phyloP scores from a whole-genome alignment of 2,797 vertebrate genomes.

The Aotus griseimembra region DNA sequence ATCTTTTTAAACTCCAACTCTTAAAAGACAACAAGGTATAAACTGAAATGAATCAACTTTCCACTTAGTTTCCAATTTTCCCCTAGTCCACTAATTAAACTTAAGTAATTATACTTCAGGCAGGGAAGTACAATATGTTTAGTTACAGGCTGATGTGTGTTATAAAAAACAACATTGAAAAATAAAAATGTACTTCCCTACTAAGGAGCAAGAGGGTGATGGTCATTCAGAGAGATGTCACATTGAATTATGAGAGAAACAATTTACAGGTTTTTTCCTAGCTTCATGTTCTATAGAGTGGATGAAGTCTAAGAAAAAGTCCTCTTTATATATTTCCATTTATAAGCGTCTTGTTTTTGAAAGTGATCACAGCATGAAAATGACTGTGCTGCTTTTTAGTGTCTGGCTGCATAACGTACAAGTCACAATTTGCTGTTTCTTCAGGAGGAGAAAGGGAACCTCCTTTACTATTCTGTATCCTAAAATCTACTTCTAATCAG shows the following conservation, averaged over 20 bases:
- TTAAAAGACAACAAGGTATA: conserved; percentile 75
- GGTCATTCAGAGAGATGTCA: conserved; percentile 59
- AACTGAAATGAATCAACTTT: conserved; percentile 63
- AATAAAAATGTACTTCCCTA: conserved; percentile 53
- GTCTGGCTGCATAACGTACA: conserved; percentile 82
- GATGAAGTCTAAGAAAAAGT: conserved; percentile 74
- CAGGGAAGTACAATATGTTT: conserved; percentile 60
- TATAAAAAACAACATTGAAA: conserved; percentile 60
- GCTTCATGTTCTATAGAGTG: conserved; percentile 64
- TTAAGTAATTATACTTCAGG: conserved; percentile 59
- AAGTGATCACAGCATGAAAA: conserved; percentile 82
- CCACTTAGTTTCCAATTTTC: conserved; percentile 56
- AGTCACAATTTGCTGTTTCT: conserved; percentile 78
- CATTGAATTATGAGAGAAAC: conserved; percentile 57
- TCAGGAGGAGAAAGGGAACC: conserved; percentile 69
- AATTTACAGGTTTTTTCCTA: conserved; percentile 64
- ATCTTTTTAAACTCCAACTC: conserved; percentile 71
- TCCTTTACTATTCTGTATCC: conserved; percentile 76
- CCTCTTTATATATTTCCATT: conserved; percentile 78
- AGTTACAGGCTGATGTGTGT: conserved; percentile 31
- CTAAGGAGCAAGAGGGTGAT: conserved; percentile 55
- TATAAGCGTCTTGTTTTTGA: conserved; percentile 76
- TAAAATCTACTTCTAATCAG: conserved; percentile 81
- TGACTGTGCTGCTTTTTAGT: conserved; percentile 83
- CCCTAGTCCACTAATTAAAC: conserved; percentile 44